phyloP scores from a whole-genome alignment of 2,113 vertebrate genomes.

The Pelecanoides urinatrix region DNA sequence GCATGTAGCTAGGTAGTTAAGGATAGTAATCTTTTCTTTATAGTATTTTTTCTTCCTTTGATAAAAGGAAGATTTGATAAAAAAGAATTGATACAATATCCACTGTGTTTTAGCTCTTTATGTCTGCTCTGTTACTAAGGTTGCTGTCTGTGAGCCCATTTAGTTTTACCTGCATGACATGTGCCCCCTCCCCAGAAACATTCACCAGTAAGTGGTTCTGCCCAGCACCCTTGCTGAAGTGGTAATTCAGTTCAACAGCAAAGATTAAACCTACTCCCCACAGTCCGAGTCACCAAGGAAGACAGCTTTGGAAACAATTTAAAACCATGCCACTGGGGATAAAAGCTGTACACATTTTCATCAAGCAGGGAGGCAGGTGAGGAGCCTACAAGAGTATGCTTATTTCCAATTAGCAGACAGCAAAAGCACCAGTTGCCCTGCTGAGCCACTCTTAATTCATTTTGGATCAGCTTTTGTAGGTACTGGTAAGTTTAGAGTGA shows the following conservation, averaged over 20 bases:
- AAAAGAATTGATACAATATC: neutral
- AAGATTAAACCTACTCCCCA: neutral
- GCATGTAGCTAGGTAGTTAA: neutral
- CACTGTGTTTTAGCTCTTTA: neutral
- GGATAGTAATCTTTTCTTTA: neutral
- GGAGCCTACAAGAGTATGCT: neutral
- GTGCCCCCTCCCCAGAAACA: neutral
- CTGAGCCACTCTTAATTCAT: neutral
- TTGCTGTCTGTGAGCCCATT: neutral
- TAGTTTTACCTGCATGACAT: neutral
- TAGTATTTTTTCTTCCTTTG: neutral
- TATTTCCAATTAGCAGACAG: neutral
- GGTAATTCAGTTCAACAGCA: neutral
- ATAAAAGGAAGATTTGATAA: neutral
- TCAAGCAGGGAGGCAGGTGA: neutral
- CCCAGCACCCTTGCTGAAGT: neutral
- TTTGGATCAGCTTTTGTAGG: neutral
- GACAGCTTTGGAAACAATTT: neutral
- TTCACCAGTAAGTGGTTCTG: neutral
- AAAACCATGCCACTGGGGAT: neutral
- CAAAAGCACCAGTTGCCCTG: neutral
- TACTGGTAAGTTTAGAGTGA: neutral
- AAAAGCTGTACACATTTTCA: neutral
- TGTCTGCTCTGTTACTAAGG: neutral
- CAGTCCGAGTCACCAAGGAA: neutral